These are phyloP conservation scores for Lycopodina hypogea DNA, from an alignment of 37 sponge, comb jelly and placozoan genomes.

Conservation along the genomic window DNA sequence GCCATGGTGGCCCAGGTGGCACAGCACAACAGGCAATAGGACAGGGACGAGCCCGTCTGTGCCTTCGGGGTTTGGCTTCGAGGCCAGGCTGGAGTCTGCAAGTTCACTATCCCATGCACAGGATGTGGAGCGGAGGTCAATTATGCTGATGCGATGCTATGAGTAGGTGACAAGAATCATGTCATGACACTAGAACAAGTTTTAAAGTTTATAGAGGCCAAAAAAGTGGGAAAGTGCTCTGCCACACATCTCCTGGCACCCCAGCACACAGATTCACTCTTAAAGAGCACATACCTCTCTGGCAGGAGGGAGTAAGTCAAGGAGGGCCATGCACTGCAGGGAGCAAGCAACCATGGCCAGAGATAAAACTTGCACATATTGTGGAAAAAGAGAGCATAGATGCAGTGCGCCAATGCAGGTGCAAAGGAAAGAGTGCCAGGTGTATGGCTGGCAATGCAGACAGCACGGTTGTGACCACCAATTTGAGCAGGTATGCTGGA, in stretches of 20 bases:
- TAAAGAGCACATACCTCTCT: too few species aligned
- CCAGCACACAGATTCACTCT: constrained; percentile 30
- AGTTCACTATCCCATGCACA: constrained; percentile 21
- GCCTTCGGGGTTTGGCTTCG: constrained; percentile 33
- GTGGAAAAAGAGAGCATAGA: too few species aligned
- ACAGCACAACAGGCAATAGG: constrained; percentile 44
- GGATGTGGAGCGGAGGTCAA: constrained; percentile 29
- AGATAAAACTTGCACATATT: constrained; percentile 45
- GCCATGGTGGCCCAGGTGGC: constrained; percentile 34
- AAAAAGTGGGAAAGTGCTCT: constrained; percentile 32
- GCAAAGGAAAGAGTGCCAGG: constrained; percentile 24
- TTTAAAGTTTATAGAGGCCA: constrained; percentile 33
- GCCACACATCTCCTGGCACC: constrained; percentile 32
- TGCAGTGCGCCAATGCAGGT: too few species aligned
- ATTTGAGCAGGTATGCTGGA: constrained; percentile 27
- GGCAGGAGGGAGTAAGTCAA: too few species aligned
- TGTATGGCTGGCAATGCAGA: constrained; percentile 16
- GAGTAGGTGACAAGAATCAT: constrained; percentile 46
- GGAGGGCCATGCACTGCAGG: too few species aligned
- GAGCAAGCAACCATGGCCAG: too few species aligned
- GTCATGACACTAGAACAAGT: constrained; percentile 38
- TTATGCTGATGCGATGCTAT: constrained; percentile 34
- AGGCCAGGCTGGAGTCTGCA: constrained; percentile 31
- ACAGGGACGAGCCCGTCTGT: constrained; percentile 45
- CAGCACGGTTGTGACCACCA: constrained; percentile 26